These are phyloP conservation scores for Sinocyclocheilus maitianheensis DNA, from an alignment of 2,113 vertebrate species.

Conservation along the genomic window DNA sequence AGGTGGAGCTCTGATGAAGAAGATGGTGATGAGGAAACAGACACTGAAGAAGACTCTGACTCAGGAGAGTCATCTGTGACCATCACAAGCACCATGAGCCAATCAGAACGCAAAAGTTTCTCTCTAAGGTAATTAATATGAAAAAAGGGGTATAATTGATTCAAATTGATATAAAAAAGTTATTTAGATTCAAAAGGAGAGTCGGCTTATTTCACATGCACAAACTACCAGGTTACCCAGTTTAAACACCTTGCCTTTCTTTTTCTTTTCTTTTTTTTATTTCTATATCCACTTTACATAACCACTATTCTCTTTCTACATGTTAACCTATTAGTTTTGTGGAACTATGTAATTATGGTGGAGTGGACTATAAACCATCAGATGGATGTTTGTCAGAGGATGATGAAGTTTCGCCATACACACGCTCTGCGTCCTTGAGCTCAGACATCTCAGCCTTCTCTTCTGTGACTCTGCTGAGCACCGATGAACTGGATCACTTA, in stretches of 20 bases:
- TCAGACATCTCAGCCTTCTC: slow-evolving; percentile 76
- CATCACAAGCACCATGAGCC: slow-evolving; percentile 75
- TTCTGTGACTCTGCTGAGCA: slow-evolving; percentile 74
- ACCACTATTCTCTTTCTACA: background rate
- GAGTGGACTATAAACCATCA: slow-evolving; percentile 65
- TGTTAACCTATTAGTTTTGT: slow-evolving; percentile 64
- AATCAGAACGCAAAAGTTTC: slow-evolving; percentile 74
- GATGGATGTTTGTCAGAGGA: slow-evolving; percentile 58
- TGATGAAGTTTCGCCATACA: slow-evolving; percentile 34
- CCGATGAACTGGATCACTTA: slow-evolving; percentile 75
- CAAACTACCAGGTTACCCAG: background rate
- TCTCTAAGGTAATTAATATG: slow-evolving; percentile 67
- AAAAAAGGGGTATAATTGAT: too few species aligned
- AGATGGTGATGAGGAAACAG: slow-evolving; percentile 51
- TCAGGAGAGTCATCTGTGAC: slow-evolving; percentile 76
- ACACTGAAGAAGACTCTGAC: slow-evolving; percentile 75
- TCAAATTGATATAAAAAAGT: too few species aligned
- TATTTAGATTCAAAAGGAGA: too few species aligned
- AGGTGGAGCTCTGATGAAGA: slow-evolving; percentile 63
- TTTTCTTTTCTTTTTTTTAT: too few species aligned
- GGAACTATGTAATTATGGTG: slow-evolving; percentile 75
- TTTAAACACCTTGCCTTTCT: too few species aligned
- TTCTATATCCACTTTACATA: background rate
- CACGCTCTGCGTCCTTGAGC: slow-evolving; percentile 69
- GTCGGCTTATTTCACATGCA: background rate